Evolutionary conservation across 2,888 invertebrate genomes (phyloP).

Genomic region (Deilephila elpenor): DNA sequence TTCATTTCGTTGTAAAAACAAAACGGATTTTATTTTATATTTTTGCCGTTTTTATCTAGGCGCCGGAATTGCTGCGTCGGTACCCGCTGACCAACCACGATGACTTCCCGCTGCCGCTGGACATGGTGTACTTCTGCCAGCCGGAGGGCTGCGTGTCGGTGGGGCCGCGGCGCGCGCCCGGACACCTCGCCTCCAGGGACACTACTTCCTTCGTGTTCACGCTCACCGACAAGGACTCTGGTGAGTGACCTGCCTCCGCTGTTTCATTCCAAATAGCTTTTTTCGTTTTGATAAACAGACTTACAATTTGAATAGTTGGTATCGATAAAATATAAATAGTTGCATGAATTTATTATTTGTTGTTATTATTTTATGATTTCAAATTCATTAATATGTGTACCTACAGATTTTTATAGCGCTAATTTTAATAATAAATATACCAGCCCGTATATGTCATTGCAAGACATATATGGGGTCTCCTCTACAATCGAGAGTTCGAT

Average conservation of each 20-base stretch:
- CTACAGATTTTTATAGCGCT: too few relatives aligned
- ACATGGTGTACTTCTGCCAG: slow-evolving; percentile 99
- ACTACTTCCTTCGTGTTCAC: slow-evolving; percentile 99
- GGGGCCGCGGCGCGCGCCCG: slow-evolving; percentile 90
- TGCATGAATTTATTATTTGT: too few relatives aligned
- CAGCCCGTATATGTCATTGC: too few relatives aligned
- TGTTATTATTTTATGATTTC: too few relatives aligned
- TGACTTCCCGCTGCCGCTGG: slow-evolving; percentile 98
- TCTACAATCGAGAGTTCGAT: too few relatives aligned
- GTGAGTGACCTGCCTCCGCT: slow-evolving; percentile 65
- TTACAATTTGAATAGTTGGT: not conserved
- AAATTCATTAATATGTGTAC: too few relatives aligned
- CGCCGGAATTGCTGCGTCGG: slow-evolving; percentile 96
- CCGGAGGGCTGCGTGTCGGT: slow-evolving; percentile 98
- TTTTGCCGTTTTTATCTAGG: slow-evolving; percentile 75
- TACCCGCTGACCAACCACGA: slow-evolving; percentile 98
- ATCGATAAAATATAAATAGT: too few relatives aligned
- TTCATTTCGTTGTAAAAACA: too few relatives aligned
- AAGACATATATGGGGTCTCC: too few relatives aligned
- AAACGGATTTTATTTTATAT: not conserved
- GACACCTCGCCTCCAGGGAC: slow-evolving; percentile 88
- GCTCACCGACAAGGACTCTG: slow-evolving; percentile 99
- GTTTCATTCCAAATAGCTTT: not conserved
- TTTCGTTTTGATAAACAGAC: not conserved
- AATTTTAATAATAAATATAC: too few relatives aligned